Evolutionary conservation across 2,888 invertebrate species (phyloP).

Genomic region (Hemicrepidius hirtus): DNA sequence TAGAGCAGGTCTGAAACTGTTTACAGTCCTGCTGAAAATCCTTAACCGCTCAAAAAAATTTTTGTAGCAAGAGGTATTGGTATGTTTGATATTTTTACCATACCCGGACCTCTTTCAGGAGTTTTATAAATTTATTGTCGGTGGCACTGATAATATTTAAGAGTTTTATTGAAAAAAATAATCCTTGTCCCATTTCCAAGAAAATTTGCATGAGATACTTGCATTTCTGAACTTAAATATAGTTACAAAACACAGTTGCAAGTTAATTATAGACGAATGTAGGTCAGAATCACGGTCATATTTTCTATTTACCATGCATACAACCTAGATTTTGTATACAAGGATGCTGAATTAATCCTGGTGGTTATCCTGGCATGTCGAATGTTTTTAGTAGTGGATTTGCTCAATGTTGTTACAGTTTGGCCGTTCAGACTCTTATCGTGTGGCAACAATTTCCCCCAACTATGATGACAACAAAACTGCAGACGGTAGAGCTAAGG

Average conservation of each 20-base stretch:
- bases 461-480: constrained; percentile 97
- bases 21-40: too few species aligned
- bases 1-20: too few species aligned
- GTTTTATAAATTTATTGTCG: background rate
- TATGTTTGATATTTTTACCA: too few species aligned
- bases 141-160: too few species aligned
- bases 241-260: background rate
- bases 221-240: background rate
- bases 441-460: constrained; percentile 95
- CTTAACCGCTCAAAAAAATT: too few species aligned
- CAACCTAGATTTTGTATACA: too few species aligned
- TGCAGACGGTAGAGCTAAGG: constrained; percentile 95
- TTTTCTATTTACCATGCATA: too few species aligned
- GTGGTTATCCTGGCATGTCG: constrained; percentile 6
- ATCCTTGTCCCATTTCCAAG: background rate
- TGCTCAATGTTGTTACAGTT: constrained; percentile 76
- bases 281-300: constrained; percentile 11
- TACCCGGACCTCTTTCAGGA: too few species aligned
- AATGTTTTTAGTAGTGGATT: constrained; percentile 47
- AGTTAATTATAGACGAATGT: constrained; percentile 4
- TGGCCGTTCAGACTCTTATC: constrained; percentile 97
- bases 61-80: too few species aligned
- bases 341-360: background rate
- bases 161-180: background rate
- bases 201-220: background rate